A percentile compares a stretch with the other conserved stretches of the same genome.
Conservation (phyloP, 2,113 vertebrate species). For the Podarcis raffonei region DNA sequence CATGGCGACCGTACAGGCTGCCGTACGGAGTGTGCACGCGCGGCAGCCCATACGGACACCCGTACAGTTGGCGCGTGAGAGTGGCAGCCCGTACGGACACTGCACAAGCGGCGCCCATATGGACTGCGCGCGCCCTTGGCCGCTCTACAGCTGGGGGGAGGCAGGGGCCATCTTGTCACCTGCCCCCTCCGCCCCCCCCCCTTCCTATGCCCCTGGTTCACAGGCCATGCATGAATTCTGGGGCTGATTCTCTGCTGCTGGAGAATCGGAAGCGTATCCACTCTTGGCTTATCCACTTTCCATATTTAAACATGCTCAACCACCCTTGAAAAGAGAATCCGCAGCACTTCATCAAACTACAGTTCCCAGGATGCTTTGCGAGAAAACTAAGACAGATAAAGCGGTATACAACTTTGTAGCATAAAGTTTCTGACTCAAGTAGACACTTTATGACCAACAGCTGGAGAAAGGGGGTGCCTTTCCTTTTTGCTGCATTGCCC, state of each 20-base stretch:
- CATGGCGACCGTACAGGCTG: no score
- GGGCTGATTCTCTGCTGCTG: not conserved
- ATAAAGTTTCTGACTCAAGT: not conserved
- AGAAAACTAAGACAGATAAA: not conserved
- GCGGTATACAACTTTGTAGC: not conserved
- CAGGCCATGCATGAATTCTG: not conserved
- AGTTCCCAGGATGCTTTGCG: not conserved
- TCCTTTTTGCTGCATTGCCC: not conserved
- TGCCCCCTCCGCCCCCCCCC: no score
- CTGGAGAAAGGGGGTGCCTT: not conserved
- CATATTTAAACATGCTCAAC: not conserved
- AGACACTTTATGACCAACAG: not conserved
- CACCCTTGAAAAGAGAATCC: not conserved
- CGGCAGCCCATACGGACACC: no score
- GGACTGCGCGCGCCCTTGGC: no score
- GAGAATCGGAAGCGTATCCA: not conserved
- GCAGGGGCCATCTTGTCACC: no score
- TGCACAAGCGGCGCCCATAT: no score
- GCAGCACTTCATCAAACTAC: not conserved
- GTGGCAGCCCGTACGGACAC: no score
- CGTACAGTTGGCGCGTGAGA: no score
- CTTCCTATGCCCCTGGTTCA: no score
- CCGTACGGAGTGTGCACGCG: no score
- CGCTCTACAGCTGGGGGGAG: no score
- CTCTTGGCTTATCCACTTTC: not conserved